A percentile compares a stretch with the other conserved stretches of the same genome.
Conservation (phyloP, 2,113 vertebrate species). For the Rallus limicola region DNA sequence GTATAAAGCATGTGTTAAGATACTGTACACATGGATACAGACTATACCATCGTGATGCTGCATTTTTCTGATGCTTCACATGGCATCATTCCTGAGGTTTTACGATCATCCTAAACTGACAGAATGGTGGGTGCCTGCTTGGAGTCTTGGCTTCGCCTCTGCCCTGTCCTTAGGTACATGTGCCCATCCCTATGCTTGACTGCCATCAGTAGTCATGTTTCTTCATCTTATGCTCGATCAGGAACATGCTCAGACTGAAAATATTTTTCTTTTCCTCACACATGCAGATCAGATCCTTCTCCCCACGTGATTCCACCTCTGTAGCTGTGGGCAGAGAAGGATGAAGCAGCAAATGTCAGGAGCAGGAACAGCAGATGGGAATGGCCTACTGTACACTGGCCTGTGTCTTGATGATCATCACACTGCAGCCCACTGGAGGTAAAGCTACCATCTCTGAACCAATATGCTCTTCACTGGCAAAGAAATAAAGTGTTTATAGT, state of each 20-base stretch:
- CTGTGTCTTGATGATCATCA: rapidly evolving
- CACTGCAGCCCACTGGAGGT: not conserved
- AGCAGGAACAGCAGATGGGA: not conserved
- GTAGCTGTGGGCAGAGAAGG: not conserved
- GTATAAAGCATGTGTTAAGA: not conserved
- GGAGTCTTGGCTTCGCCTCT: not conserved
- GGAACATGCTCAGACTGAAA: not conserved
- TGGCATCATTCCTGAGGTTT: not conserved
- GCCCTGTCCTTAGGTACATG: not conserved
- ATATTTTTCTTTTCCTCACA: not conserved
- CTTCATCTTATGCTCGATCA: not conserved
- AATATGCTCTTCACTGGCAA: not conserved
- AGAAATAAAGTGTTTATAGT: not conserved
- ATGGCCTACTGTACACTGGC: rapidly evolving
- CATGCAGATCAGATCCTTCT: not conserved
- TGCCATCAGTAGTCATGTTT: not conserved
- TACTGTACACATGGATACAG: not conserved
- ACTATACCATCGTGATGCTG: not conserved
- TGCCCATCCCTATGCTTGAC: not conserved
- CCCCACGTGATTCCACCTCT: rapidly evolving
- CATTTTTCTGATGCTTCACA: not conserved
- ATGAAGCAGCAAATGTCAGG: not conserved
- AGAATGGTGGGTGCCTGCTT: not conserved
- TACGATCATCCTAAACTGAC: not conserved
- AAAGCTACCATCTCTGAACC: not conserved